A percentile compares a stretch with the other conserved stretches of the same genome.
Evolutionary conservation across 1,140 invertebrate genomes (phyloP).

Genomic region (Eumaeus atala): DNA sequence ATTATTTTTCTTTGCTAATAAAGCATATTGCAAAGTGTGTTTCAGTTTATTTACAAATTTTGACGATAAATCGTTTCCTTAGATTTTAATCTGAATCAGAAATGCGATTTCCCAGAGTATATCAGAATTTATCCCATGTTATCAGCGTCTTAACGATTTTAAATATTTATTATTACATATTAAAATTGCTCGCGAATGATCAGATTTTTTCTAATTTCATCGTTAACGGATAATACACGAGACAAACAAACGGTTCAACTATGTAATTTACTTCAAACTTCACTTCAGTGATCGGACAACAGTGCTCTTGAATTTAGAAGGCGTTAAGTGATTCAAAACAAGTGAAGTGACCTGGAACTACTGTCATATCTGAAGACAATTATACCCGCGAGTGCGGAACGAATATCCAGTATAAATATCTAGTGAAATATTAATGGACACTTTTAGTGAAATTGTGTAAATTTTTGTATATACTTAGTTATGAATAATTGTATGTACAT

Average conservation of each 20-base stretch:
- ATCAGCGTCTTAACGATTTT: too few relatives aligned
- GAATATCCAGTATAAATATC: neutral
- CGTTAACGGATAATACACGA: too few relatives aligned
- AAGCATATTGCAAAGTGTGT: too few relatives aligned
- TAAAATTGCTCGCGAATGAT: too few relatives aligned
- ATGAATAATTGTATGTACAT: constrained; percentile 35
- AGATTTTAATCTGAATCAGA: too few relatives aligned
- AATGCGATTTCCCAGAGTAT: too few relatives aligned
- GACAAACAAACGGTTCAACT: neutral
- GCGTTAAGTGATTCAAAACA: constrained; percentile 2
- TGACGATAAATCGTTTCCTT: too few relatives aligned
- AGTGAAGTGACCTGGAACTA: constrained; percentile 4
- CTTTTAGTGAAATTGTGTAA: constrained; percentile 33
- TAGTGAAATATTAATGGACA: neutral
- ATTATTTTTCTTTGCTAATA: too few relatives aligned
- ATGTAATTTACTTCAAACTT: constrained; percentile 4
- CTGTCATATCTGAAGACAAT: neutral
- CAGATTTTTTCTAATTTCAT: too few relatives aligned
- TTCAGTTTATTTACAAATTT: too few relatives aligned
- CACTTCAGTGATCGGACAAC: neutral
- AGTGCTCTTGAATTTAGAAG: constrained; percentile 7
- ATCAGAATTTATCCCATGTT: too few relatives aligned
- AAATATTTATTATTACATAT: too few relatives aligned
- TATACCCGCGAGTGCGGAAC: constrained; percentile 18
- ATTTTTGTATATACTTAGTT: constrained; percentile 45